A percentile compares a stretch with the other conserved stretches of the same genome.
phyloP scores from a whole-genome alignment of 2,888 invertebrate genomes.

The Cheilosia vernalis region DNA sequence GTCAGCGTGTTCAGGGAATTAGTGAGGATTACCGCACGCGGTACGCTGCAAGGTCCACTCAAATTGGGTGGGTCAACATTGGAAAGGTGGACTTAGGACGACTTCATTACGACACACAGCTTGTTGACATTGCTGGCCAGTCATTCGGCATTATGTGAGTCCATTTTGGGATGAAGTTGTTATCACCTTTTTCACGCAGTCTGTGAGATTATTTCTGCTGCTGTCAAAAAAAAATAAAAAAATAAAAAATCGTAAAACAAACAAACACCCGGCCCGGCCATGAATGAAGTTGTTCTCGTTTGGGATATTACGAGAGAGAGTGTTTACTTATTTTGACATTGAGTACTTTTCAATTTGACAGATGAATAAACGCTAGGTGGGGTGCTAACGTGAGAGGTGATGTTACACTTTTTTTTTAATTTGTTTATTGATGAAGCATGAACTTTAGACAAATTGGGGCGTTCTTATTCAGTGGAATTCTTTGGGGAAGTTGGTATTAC shows the following conservation, averaged over 20 bases:
- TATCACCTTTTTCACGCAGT: conserved; percentile 39
- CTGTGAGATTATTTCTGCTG: not conserved
- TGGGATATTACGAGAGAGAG: not conserved
- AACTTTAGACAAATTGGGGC: not conserved
- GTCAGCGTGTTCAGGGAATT: conserved; percentile 61
- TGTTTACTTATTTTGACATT: conserved; percentile 1
- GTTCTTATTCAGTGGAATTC: not conserved
- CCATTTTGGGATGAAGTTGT: conserved; percentile 32
- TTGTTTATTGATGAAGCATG: conserved; percentile 3
- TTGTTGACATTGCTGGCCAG: conserved; percentile 28
- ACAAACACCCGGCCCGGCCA: conserved; percentile 5
- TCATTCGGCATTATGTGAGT: conserved; percentile 17
- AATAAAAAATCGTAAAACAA: conserved; percentile 9
- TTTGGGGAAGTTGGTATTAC: not conserved
- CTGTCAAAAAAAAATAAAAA: conserved; percentile 16
- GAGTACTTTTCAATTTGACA: conserved; percentile 17
- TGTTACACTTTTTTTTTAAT: conserved; percentile 9
- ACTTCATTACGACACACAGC: conserved; percentile 6
- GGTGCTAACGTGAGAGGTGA: conserved; percentile 6
- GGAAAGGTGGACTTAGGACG: conserved; percentile 34
- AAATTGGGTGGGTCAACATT: conserved; percentile 65
- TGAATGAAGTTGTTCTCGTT: conserved; percentile 28
- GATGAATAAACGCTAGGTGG: not conserved
- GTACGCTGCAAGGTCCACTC: conserved; percentile 47
- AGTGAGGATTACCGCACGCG: conserved; percentile 59